A percentile compares a stretch with the other conserved stretches of the same genome.
Conservation (phyloP, 1,140 invertebrate species). For the Maniola jurtina region DNA sequence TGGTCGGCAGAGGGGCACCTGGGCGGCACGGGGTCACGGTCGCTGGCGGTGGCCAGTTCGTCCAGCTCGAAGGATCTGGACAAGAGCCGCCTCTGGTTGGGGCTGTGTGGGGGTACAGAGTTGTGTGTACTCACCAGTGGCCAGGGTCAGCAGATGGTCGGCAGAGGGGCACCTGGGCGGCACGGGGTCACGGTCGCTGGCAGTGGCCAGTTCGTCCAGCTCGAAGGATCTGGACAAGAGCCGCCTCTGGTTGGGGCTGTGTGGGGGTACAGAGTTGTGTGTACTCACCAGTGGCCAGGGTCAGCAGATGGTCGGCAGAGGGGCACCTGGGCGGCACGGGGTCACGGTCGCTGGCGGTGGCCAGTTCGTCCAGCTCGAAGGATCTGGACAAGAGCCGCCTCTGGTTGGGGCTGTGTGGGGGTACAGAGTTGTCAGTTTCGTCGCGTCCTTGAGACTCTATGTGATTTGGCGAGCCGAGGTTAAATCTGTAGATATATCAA, state of each 20-base stretch:
- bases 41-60: too few relatives aligned
- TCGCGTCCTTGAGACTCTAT: conserved; percentile 42
- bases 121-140: conserved; percentile 37
- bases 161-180: conserved; percentile 66
- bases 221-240: too few relatives aligned
- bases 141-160: conserved; percentile 62
- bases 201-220: too few relatives aligned
- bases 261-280: neutral
- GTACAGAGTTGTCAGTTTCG: conserved; percentile 45
- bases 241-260: too few relatives aligned
- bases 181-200: conserved; percentile 39
- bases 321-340: conserved; percentile 59
- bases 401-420: conserved; percentile 43
- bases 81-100: too few relatives aligned
- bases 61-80: too few relatives aligned
- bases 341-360: conserved; percentile 38
- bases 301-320: conserved; percentile 67
- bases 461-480: conserved; percentile 60
- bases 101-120: neutral
- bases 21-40: too few relatives aligned
- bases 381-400: conserved; percentile 60
- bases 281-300: conserved; percentile 45
- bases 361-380: conserved; percentile 67
- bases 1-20: too few relatives aligned
- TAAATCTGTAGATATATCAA: conserved; percentile 45